These are phyloP conservation scores for Xiphias gladius DNA, from an alignment of 2,113 vertebrate species.

Conservation along the genomic window DNA sequence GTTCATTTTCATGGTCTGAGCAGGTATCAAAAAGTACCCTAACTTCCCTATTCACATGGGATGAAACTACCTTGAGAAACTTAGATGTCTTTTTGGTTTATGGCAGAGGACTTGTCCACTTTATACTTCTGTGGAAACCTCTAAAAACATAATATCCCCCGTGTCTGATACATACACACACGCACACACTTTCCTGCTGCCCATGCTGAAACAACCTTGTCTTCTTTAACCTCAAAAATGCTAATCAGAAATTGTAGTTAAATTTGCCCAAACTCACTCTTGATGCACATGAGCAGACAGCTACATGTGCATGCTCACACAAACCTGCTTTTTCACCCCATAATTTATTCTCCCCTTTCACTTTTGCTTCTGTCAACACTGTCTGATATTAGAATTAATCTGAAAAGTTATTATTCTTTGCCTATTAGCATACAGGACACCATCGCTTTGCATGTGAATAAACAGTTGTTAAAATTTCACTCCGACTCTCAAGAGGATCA, in stretches of 20 bases:
- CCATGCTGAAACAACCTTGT: conserved; percentile 16
- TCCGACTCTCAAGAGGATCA: conserved; percentile 58
- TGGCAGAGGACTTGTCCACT: conserved; percentile 25
- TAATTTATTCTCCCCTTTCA: conserved; percentile 19
- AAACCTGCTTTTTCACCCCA: conserved; percentile 5
- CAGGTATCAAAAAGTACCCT: conserved; percentile 26
- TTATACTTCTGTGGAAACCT: conserved; percentile 17
- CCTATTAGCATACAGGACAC: conserved; percentile 57
- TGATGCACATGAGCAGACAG: conserved; percentile 20
- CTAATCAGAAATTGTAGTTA: conserved; percentile 34
- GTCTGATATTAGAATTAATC: conserved; percentile 51
- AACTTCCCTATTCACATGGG: conserved; percentile 34
- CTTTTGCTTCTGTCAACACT: conserved; percentile 46
- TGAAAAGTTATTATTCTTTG: conserved; percentile 45
- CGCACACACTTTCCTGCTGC: not conserved
- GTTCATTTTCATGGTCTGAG: conserved; percentile 58
- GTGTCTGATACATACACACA: conserved; percentile 17
- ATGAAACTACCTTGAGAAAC: conserved; percentile 6
- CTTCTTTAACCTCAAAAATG: conserved; percentile 21
- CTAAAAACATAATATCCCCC: not conserved
- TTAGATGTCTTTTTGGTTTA: conserved; percentile 42
- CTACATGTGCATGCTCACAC: not conserved
- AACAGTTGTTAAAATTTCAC: conserved; percentile 64
- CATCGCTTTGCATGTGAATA: conserved; percentile 63
- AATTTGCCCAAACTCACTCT: conserved; percentile 14